These are phyloP conservation scores for Noctua pronuba DNA, from an alignment of 2,888 invertebrate genomes.

Conservation along the genomic window DNA sequence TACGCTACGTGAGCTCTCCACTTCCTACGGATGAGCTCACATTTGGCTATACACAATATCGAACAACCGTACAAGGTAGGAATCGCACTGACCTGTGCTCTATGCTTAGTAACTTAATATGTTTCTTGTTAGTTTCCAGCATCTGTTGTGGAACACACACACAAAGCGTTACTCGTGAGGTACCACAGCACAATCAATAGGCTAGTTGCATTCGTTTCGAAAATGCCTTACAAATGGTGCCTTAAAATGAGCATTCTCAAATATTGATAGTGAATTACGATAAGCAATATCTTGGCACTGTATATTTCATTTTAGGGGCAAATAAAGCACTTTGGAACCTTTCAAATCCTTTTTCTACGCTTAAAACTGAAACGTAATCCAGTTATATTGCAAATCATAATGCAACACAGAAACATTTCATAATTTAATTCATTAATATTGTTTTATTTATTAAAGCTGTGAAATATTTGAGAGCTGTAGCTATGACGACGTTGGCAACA, in stretches of 20 bases:
- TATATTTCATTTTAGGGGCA: too few relatives aligned
- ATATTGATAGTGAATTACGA: neutral
- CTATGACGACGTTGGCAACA: neutral
- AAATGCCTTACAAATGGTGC: neutral
- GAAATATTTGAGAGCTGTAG: neutral
- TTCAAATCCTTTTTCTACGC: neutral
- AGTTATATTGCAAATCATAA: neutral
- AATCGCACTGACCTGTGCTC: conserved; percentile 56
- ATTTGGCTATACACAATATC: neutral
- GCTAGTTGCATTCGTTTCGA: neutral
- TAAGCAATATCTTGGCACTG: neutral
- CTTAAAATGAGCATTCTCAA: neutral
- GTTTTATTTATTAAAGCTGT: too few relatives aligned
- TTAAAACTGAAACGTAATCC: neutral
- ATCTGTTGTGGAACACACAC: conserved; percentile 65
- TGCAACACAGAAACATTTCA: neutral
- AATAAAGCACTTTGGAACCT: neutral
- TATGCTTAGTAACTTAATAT: conserved; percentile 61
- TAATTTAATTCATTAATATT: neutral
- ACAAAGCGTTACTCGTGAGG: conserved; percentile 27
- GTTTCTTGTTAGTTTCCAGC: conserved; percentile 65
- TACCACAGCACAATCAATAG: neutral
- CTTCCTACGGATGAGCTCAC: neutral
- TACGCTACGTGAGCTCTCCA: neutral
- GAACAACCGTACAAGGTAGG: conserved; percentile 8